A percentile compares a stretch with the other conserved stretches of the same genome.
Evolutionary conservation across 2,888 invertebrate genomes (phyloP).

Genomic region (Griposia aprilina): DNA sequence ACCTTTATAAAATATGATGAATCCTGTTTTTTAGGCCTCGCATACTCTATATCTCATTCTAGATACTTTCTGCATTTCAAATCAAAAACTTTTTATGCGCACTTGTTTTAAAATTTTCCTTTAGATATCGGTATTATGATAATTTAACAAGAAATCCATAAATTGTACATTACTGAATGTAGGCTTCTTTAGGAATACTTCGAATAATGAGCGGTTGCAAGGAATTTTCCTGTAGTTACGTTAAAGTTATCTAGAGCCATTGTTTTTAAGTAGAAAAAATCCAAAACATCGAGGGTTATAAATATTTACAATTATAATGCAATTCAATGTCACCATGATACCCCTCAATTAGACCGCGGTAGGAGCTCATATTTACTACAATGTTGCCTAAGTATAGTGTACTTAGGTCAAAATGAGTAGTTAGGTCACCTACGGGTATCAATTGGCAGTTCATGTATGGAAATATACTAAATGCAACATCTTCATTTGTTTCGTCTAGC

Average conservation of each 20-base stretch:
- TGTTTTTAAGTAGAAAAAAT: background rate
- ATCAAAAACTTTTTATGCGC: background rate
- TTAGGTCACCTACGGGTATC: background rate
- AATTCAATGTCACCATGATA: conserved; percentile 35
- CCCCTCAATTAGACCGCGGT: conserved; percentile 58
- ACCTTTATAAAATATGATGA: background rate
- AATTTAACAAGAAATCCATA: background rate
- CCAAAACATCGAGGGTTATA: background rate
- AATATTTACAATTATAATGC: background rate
- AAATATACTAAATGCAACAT: conserved; percentile 11
- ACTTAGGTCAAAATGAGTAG: conserved; percentile 12
- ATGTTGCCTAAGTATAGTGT: conserved; percentile 53
- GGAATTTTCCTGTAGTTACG: background rate
- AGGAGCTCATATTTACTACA: conserved; percentile 65
- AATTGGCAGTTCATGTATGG: conserved; percentile 22
- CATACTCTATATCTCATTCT: background rate
- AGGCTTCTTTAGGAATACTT: background rate
- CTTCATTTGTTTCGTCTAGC: background rate
- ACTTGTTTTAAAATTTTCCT: no score
- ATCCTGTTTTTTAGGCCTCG: background rate
- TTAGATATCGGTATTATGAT: no score
- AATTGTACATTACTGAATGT: background rate
- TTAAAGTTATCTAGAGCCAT: background rate
- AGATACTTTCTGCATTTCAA: background rate
- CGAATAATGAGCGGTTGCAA: background rate